Percentiles rank a stretch among this genome's conserved stretches.
These are phyloP conservation scores for Belgica antarctica DNA, from an alignment of 2,888 invertebrate species.

Conservation along the genomic window DNA sequence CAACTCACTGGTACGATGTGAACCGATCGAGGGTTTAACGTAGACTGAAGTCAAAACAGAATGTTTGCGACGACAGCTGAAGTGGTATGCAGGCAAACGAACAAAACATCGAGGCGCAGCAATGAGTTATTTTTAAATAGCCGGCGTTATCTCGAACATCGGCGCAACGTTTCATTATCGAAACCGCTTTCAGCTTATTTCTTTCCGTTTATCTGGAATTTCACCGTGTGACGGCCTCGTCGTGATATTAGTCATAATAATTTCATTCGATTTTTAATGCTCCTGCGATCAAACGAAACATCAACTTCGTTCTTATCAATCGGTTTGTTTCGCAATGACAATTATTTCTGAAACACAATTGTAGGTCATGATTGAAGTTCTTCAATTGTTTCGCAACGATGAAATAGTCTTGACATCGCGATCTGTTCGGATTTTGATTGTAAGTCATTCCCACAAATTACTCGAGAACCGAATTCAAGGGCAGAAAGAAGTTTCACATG, in stretches of 20 bases:
- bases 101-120: too few relatives aligned
- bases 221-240: too few relatives aligned
- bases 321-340: neutral
- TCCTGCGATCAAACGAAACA: neutral
- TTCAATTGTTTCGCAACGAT: neutral
- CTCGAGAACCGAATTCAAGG: neutral
- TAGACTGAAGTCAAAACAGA: neutral
- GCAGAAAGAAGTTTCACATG: neutral
- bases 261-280: too few relatives aligned
- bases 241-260: too few relatives aligned
- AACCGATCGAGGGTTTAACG: neutral
- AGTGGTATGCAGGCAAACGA: too few relatives aligned
- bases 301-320: neutral
- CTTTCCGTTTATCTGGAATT: too few relatives aligned
- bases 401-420: neutral
- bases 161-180: too few relatives aligned
- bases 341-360: conserved; percentile 3
- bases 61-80: neutral
- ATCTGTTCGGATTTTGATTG: neutral
- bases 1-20: neutral
- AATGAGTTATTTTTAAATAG: too few relatives aligned
- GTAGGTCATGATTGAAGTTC: conserved; percentile 11
- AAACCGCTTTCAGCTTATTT: too few relatives aligned
- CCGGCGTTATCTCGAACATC: too few relatives aligned
- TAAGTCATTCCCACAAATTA: neutral